Evolutionary conservation across 1,140 invertebrate species (phyloP), one percentile per base, ranked within the genome.

Genomic region (Danaus melanippus): DNA sequence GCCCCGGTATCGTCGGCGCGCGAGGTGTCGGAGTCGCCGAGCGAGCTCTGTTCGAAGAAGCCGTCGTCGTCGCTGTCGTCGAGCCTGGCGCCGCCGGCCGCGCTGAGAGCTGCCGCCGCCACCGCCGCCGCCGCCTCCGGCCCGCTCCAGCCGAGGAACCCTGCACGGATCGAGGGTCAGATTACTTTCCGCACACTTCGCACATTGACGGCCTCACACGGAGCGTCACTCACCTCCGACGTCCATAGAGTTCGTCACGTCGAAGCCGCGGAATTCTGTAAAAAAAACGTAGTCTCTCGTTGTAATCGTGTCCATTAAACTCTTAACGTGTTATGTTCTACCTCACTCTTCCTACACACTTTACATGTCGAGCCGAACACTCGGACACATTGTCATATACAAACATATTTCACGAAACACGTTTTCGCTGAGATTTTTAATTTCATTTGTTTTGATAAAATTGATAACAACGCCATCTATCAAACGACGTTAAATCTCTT

Each of bases 11-110:
- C 55, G 51, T 54, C 58, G 46, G 12, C 53, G n/a, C 61, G 53
- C 58, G 68, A 59, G 44, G 49, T 53, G 60, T 69, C 71, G 17
- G 65, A 64, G 57, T 71, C 73, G 8, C 65, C 67, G 11, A 70
- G 62, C 40, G 76, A 80, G 64, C 65, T 69, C 64, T 68, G 70
- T 60, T 83, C 79, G 71, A 79, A 77, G 70, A 83, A 83, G 10
- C 79, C 79, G 66, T 79, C 77, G 64, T 79, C 79, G 64, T 79
- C 79, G 63, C 70, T 74, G 48, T 72, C 69, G 44, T 60, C 67
- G 40, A 9, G 50, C 15, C 42, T 54, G 21, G 50, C 21, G 61
- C 50, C 42, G 50, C 17, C 21, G 17, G 9, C 53, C 21, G 21
- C 21, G 21, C 10, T 39, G 12, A 32, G 10, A 48, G 60, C 56